These are phyloP conservation scores for Zeus faber DNA, from an alignment of 2,113 vertebrate genomes.

Conservation along the genomic window DNA sequence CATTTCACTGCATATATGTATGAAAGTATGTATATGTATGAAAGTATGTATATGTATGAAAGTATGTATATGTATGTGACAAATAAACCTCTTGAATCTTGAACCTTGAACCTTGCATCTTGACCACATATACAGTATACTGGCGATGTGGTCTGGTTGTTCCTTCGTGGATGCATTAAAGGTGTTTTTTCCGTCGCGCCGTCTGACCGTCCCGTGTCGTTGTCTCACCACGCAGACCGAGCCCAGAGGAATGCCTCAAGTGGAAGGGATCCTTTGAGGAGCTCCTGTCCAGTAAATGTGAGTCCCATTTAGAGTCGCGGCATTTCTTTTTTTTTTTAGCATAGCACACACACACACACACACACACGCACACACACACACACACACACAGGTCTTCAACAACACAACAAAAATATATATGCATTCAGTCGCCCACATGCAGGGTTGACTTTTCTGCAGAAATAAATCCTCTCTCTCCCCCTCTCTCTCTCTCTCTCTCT, in stretches of 20 bases:
- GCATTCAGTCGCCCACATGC: not conserved
- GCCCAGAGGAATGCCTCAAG: constrained; percentile 80
- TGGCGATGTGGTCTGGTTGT: not conserved
- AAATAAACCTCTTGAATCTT: no score
- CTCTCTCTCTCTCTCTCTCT: constrained; percentile 6
- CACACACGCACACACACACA: not conserved
- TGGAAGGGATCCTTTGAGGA: constrained; percentile 91
- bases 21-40: no score
- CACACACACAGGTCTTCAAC: not conserved
- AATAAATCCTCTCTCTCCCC: constrained; percentile 35
- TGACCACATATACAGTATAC: no score
- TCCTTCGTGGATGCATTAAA: no score
- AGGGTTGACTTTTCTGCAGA: not conserved
- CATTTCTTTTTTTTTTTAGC: not conserved
- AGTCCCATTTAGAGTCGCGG: constrained; percentile 61
- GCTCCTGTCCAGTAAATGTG: constrained; percentile 90
- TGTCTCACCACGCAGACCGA: no score
- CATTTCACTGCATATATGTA: no score
- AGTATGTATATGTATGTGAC: no score
- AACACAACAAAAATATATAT: not conserved
- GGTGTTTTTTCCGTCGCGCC: no score
- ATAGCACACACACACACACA: not conserved
- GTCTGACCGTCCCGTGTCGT: no score
- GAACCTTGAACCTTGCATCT: no score
- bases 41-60: no score